Conservation (phyloP, 2,888 invertebrate genomes). For the Philereme vetulata region DNA sequence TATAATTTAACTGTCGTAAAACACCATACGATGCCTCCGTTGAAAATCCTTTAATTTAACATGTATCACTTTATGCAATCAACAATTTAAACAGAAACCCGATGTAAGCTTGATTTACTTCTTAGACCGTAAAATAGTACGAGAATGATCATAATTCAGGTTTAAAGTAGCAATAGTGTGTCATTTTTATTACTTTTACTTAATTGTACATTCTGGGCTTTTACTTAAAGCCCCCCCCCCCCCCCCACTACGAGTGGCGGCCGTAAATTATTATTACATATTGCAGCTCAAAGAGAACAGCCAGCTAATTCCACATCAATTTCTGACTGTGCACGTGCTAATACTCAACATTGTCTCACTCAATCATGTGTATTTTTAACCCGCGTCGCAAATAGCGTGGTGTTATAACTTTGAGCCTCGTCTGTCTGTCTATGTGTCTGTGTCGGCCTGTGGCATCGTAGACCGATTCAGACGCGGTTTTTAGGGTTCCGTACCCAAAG, state of each 20-base stretch:
- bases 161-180: slow-evolving; percentile 32
- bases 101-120: slow-evolving; percentile 30
- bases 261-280: slow-evolving; percentile 32
- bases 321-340: not conserved
- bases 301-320: not conserved
- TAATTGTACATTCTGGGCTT: slow-evolving; percentile 30
- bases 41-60: slow-evolving; percentile 19
- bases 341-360: too few relatives aligned
- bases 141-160: slow-evolving; percentile 28
- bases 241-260: slow-evolving; percentile 17
- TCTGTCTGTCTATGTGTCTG: too few relatives aligned
- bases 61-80: slow-evolving; percentile 20
- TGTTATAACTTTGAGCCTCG: too few relatives aligned
- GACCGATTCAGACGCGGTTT: too few relatives aligned
- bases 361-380: too few relatives aligned
- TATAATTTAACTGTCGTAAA: not conserved
- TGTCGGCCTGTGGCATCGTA: too few relatives aligned
- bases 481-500: too few relatives aligned
- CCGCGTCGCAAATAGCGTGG: too few relatives aligned
- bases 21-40: slow-evolving; percentile 1
- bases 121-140: slow-evolving; percentile 27
- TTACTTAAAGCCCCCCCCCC: slow-evolving; percentile 29
- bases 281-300: slow-evolving; percentile 17
- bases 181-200: slow-evolving; percentile 32
- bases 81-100: slow-evolving; percentile 15